Evolutionary conservation across 2,797 vertebrate genomes (phyloP), one percentile per base, ranked within the genome.

Genomic region (Nannoperca australis): DNA sequence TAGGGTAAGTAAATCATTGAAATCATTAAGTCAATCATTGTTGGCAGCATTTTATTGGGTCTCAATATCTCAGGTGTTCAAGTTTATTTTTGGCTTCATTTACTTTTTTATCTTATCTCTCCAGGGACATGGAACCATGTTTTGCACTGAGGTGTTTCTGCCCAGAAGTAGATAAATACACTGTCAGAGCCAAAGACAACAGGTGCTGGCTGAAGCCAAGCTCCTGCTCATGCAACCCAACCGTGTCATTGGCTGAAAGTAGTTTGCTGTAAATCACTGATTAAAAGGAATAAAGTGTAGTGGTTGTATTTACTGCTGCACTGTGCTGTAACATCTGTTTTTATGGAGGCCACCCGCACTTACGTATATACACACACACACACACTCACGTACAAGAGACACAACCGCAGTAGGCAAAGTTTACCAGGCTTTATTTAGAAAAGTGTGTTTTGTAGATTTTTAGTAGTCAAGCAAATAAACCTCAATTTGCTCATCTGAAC

Each of bases 191-290:
- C 71, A 76, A 66, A 73, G 80, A 86, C 78, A 88, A 76, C 84
- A 83, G 79, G 55, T 74, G 75, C 66, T 61, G 18, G 50, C 73
- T 61, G 62, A 78, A 69, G 76, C 58, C 60, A 30, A 64, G 77
- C 79, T 74, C 45, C 78, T 71, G 71, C 79, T 87, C 62, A 20
- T 17, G 40, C 60, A 77, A 30, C 58, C 60, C 56, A 62, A 30
- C 45, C 15, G 0, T 72, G 67, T 83, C 78, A 81, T 34, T 68
- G 78, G 76, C 69, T 76, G 14, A 78, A 27, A 70, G 73, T 6
- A 42, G 59, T 72, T 59, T 22, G 45, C 61, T 75, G 73, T 88
- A 88, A 90, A 87, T 91, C 81, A 88, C 22, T 86, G 85, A 90
- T 83, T 84, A n/a, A 79, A 81, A 89, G 60, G 50, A 83, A 82